phyloP scores from a whole-genome alignment of 1,140 invertebrate genomes.

The Rhagoletis zephyria region DNA sequence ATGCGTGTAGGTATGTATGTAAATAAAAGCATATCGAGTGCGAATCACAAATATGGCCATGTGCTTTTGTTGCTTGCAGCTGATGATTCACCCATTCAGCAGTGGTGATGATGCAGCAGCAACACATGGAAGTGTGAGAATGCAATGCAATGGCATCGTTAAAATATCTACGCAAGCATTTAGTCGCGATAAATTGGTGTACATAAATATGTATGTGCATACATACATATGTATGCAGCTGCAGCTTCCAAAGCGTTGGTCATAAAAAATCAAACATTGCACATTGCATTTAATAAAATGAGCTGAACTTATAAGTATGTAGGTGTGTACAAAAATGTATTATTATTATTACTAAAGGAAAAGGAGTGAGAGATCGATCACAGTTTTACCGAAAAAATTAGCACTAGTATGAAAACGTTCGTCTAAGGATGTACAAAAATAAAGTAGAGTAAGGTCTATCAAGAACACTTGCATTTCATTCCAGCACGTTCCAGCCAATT shows the following conservation, averaged over 20 bases:
- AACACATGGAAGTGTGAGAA: background rate
- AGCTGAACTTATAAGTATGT: no score
- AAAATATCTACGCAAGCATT: slow-evolving; percentile 18
- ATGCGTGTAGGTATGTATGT: background rate
- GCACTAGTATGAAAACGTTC: no score
- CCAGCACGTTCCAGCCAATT: no score
- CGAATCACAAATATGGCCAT: slow-evolving; percentile 37
- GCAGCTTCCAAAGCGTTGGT: background rate
- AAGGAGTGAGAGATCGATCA: no score
- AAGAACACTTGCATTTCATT: no score
- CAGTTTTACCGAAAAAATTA: no score
- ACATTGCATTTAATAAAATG: background rate
- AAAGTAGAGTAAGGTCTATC: no score
- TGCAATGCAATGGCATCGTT: slow-evolving; percentile 22
- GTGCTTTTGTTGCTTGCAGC: background rate
- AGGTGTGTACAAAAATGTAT: no score
- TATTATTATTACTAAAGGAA: no score
- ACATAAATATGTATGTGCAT: no score
- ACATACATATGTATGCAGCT: background rate
- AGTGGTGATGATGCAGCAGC: background rate
- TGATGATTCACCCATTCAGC: slow-evolving; percentile 30
- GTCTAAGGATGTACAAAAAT: no score
- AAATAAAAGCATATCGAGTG: background rate
- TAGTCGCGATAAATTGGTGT: background rate
- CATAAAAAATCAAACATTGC: slow-evolving; percentile 6